Conservation (phyloP, 2,113 vertebrate species). For the Myodes glareolus region DNA sequence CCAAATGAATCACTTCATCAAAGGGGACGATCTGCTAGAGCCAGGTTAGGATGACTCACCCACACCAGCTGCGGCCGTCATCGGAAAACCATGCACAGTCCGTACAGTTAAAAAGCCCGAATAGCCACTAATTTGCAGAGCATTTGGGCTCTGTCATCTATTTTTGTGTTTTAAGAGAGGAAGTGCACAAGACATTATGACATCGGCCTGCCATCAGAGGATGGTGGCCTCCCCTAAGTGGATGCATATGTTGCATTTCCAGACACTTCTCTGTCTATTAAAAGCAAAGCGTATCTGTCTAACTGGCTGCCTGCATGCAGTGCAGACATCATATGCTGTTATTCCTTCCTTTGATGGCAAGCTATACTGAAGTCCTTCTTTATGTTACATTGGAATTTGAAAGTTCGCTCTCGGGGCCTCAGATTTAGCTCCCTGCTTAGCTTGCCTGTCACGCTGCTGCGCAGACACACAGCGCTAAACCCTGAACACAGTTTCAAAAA, state of each 20-base stretch:
- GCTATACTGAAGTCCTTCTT: constrained; percentile 58
- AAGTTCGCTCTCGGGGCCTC: background rate
- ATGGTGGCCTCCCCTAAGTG: constrained; percentile 7
- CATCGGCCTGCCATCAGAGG: background rate
- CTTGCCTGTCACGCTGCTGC: background rate
- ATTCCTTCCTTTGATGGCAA: constrained; percentile 60
- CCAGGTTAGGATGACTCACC: constrained; percentile 54
- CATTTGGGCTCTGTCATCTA: constrained; percentile 59
- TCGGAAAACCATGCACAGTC: constrained; percentile 52
- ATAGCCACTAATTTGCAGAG: background rate
- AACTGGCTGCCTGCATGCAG: constrained; percentile 48
- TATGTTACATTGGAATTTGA: constrained; percentile 49
- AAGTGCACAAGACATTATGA: constrained; percentile 53
- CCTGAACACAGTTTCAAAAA: constrained; percentile 30
- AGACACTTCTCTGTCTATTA: constrained; percentile 52
- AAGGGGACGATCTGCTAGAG: constrained; percentile 37
- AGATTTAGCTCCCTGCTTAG: background rate
- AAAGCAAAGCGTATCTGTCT: background rate
- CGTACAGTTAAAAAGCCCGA: background rate
- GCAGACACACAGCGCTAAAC: background rate
- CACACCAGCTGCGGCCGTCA: background rate
- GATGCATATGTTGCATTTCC: constrained; percentile 53
- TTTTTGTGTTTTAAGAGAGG: constrained; percentile 64
- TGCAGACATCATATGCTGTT: constrained; percentile 22
- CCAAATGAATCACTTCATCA: constrained; percentile 50